Evolutionary conservation across 2,797 vertebrate genomes (phyloP).

Genomic region (Salmo trutta): DNA sequence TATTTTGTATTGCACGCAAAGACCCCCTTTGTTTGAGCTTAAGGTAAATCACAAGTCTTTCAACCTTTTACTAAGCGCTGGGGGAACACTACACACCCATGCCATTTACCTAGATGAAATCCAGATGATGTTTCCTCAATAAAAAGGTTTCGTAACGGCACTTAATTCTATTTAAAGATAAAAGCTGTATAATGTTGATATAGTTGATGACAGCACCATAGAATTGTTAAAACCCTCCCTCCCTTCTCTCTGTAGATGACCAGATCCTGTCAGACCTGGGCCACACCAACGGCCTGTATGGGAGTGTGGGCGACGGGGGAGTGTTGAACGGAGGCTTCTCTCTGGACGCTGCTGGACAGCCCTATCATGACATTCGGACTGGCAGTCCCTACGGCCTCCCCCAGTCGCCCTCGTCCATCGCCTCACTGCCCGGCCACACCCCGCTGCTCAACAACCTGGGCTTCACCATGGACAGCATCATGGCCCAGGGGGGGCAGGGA

Average conservation of each 20-base stretch:
- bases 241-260: conserved; percentile 80
- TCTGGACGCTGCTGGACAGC: conserved; percentile 86
- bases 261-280: conserved; percentile 95
- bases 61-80: conserved; percentile 8
- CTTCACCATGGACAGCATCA: conserved; percentile 91
- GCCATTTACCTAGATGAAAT: conserved; percentile 36
- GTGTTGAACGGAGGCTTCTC: conserved; percentile 90
- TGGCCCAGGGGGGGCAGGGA: conserved; percentile 80
- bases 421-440: conserved; percentile 90
- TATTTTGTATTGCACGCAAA: conserved; percentile 47
- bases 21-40: conserved; percentile 33
- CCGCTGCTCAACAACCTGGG: conserved; percentile 92
- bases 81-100: conserved; percentile 12
- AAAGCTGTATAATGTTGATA: conserved; percentile 43
- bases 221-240: conserved; percentile 38
- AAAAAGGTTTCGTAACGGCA: conserved; percentile 60
- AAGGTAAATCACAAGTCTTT: conserved; percentile 43
- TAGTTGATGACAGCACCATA: conserved; percentile 33
- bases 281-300: conserved; percentile 88
- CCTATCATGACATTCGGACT: conserved; percentile 93
- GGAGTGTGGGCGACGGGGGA: conserved; percentile 83
- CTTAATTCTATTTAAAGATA: conserved; percentile 64
- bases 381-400: conserved; percentile 93
- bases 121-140: conserved; percentile 37
- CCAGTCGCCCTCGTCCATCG: conserved; percentile 94